Conservation (phyloP, 2,888 invertebrate genomes). For the Petrolisthes manimaculis region DNA sequence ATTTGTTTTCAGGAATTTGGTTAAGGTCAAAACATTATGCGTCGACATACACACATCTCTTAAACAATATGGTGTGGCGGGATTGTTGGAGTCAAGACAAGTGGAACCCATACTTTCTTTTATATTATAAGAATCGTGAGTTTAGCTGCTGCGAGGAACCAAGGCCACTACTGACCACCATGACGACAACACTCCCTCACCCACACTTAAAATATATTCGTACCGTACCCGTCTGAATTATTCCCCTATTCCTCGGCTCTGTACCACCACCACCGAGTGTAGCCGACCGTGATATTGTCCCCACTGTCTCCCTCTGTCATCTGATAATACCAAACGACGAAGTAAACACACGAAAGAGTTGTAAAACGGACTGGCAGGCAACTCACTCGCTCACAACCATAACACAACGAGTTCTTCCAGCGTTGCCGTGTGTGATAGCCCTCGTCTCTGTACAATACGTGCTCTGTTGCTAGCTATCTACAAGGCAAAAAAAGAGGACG, state of each 20-base stretch:
- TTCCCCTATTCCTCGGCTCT: neutral
- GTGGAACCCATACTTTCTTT: neutral
- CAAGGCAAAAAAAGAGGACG: no score
- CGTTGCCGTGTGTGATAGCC: neutral
- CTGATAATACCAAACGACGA: neutral
- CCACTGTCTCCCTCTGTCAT: neutral
- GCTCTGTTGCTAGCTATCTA: no score
- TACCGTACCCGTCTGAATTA: neutral
- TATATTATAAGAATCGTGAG: neutral
- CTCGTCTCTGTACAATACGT: neutral
- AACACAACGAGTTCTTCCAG: neutral
- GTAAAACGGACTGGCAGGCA: neutral
- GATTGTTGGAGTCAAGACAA: neutral
- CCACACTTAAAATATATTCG: neutral
- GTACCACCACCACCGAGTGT: no score
- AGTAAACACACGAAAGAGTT: neutral
- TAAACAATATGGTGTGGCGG: no score
- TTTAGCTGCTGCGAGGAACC: neutral
- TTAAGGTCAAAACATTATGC: no score
- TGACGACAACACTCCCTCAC: neutral
- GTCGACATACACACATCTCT: no score
- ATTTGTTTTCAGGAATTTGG: no score
- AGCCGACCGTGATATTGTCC: no score
- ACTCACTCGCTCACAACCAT: neutral
- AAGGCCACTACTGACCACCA: neutral